Conservation (phyloP, 2,113 vertebrate genomes). For the Tauraco erythrolophus region DNA sequence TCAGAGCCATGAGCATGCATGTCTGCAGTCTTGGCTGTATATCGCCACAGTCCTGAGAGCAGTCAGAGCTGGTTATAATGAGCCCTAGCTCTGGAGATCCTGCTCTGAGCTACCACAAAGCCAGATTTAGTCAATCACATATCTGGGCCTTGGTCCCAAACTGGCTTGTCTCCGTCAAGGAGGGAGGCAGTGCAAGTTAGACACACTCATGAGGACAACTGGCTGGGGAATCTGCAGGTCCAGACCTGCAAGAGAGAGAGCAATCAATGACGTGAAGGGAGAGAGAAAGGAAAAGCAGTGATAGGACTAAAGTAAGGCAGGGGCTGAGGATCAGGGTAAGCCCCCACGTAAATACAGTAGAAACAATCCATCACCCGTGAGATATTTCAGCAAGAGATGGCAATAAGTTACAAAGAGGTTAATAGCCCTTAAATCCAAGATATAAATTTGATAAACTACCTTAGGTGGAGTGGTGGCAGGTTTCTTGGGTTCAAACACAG, state of each 20-base stretch:
- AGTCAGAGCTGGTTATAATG: neutral
- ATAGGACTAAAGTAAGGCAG: neutral
- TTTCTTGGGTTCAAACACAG: neutral
- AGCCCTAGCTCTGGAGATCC: neutral
- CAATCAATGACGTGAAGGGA: neutral
- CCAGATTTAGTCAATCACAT: neutral
- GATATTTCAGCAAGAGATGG: neutral
- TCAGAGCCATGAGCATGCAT: neutral
- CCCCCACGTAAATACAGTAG: neutral
- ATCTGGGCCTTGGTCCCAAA: neutral
- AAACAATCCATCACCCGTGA: neutral
- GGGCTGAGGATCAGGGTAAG: neutral
- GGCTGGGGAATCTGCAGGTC: neutral
- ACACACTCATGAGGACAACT: neutral
- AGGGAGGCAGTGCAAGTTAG: neutral
- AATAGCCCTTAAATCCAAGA: neutral
- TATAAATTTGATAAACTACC: neutral
- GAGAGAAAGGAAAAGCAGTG: neutral
- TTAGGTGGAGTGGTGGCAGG: neutral
- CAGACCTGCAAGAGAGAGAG: neutral
- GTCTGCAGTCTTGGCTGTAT: neutral
- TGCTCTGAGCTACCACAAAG: neutral
- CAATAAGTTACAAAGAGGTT: neutral
- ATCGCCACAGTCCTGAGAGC: neutral
- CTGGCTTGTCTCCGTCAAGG: rapidly evolving